Percentiles rank a stretch among this genome's conserved stretches.
These are phyloP conservation scores for Stichodactyla helianthus DNA, from an alignment of 64 coral and sea anemone genomes.

Conservation along the genomic window DNA sequence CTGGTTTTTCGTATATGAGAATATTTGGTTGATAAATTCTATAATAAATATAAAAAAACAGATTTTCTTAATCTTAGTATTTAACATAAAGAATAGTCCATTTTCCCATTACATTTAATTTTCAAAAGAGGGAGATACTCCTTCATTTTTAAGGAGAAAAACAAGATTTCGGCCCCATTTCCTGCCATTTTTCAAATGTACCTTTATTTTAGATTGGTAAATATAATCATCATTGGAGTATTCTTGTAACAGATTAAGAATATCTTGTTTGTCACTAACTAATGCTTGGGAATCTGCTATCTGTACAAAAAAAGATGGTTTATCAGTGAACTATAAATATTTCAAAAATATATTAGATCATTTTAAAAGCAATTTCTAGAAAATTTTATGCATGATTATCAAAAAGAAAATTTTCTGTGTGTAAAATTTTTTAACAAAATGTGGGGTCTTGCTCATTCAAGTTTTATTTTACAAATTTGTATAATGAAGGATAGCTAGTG, in stretches of 20 bases:
- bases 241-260: conserved; percentile 59
- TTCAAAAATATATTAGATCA: not conserved
- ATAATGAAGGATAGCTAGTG: too few species aligned
- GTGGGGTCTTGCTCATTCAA: too few species aligned
- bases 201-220: conserved; percentile 94
- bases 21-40: conserved; percentile 81
- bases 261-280: conserved; percentile 61
- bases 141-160: too few species aligned
- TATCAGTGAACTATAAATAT: not conserved
- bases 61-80: not conserved
- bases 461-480: too few species aligned
- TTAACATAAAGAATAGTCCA: too few species aligned
- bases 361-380: too few species aligned
- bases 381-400: too few species aligned
- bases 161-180: too few species aligned
- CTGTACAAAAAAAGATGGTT: conserved; percentile 22
- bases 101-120: too few species aligned
- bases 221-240: conserved; percentile 76
- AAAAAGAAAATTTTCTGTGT: too few species aligned
- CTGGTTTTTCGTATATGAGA: conserved; percentile 88
- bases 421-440: too few species aligned
- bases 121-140: too few species aligned
- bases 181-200: not conserved
- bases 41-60: not conserved
- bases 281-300: conserved; percentile 77